A percentile compares a stretch with the other conserved stretches of the same genome.
These are phyloP conservation scores for Subanguina moxae DNA, from an alignment of 1,140 invertebrate species.

Conservation along the genomic window DNA sequence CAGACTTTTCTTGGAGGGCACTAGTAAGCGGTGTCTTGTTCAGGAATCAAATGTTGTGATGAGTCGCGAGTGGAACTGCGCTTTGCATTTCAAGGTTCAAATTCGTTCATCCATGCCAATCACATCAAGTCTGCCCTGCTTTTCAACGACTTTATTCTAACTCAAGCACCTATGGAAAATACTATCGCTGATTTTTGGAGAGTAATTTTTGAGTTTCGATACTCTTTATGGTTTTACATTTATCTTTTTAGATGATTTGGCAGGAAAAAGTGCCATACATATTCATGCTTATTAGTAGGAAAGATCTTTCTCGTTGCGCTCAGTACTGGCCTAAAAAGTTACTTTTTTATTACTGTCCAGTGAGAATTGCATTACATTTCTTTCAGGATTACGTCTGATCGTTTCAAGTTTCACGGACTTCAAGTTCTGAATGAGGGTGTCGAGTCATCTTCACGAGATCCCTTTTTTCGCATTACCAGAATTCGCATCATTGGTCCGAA, in stretches of 20 bases:
- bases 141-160: conserved; percentile 60
- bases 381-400: conserved; percentile 11
- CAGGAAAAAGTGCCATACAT: conserved; percentile 62
- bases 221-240: neutral
- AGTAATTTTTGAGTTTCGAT: conserved; percentile 4
- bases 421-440: conserved; percentile 38
- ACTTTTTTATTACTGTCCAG: neutral
- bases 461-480: conserved; percentile 47
- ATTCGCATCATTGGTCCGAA: conserved; percentile 40
- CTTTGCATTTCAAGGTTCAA: conserved; percentile 5
- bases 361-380: neutral
- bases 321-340: conserved; percentile 49
- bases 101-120: conserved; percentile 54
- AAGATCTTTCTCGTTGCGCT: conserved; percentile 34
- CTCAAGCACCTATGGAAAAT: conserved; percentile 61
- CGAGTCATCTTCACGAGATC: conserved; percentile 27
- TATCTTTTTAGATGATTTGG: conserved; percentile 61
- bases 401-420: conserved; percentile 21
- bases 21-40: conserved; percentile 4
- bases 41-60: conserved; percentile 51
- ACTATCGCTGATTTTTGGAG: conserved; percentile 64
- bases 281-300: conserved; percentile 62
- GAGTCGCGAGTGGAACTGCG: conserved; percentile 45
- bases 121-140: conserved; percentile 38
- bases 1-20: conserved; percentile 1